A percentile compares a stretch with the other conserved stretches of the same genome.
Conservation (phyloP, 1,140 invertebrate species). For the Philaenus spumarius region DNA sequence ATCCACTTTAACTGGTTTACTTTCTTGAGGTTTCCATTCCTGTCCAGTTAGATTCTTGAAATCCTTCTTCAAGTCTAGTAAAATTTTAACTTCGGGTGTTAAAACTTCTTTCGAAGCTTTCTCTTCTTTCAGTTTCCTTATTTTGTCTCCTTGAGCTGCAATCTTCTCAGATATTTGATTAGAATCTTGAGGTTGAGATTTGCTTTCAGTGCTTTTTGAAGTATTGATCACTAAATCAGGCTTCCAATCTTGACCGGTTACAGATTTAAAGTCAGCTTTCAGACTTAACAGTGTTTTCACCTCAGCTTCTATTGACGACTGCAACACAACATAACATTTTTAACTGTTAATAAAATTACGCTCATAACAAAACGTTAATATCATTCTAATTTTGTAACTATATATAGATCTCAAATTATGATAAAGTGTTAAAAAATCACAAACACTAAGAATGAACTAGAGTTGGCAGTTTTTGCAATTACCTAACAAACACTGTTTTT, state of each 20-base stretch:
- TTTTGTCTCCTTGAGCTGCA: constrained; percentile 56
- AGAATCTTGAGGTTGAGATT: constrained; percentile 3
- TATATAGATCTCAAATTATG: no score
- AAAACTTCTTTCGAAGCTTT: constrained; percentile 50
- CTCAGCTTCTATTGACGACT: constrained; percentile 21
- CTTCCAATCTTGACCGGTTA: constrained; percentile 57
- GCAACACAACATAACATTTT: no score
- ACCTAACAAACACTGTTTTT: no score
- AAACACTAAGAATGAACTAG: no score
- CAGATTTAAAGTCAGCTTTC: constrained; percentile 59
- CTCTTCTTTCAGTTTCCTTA: constrained; percentile 58
- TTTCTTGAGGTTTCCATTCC: constrained; percentile 50
- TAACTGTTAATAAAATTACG: no score
- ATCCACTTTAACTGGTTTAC: constrained; percentile 1
- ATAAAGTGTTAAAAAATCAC: no score
- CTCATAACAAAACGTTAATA: no score
- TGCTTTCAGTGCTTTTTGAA: constrained; percentile 45
- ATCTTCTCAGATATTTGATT: constrained; percentile 37
- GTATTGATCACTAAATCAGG: constrained; percentile 41
- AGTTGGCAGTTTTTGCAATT: no score
- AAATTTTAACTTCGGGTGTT: constrained; percentile 52
- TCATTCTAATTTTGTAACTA: no score
- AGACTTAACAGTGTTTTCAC: constrained; percentile 47
- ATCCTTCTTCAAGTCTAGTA: constrained; percentile 57
- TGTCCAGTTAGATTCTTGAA: constrained; percentile 53